Evolutionary conservation across 2,797 vertebrate genomes (phyloP), one percentile per base, ranked within the genome.

Genomic region (Odontamblyopus lacepedii): DNA sequence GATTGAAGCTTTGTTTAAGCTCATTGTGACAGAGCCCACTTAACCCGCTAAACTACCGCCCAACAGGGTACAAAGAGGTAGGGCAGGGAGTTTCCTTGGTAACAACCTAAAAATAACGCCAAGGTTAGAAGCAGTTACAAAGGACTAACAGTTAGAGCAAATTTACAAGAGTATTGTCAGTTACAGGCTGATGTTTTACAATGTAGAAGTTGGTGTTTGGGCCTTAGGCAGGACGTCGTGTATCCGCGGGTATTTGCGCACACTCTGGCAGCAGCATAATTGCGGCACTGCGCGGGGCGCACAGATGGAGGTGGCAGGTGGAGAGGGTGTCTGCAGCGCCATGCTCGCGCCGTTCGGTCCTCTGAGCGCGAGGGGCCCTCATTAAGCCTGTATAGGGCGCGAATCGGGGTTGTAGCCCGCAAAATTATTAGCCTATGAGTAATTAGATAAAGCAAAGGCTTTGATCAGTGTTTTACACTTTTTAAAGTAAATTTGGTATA

Each of bases 221-320:
- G 53, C 19, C n/a, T 55, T 4, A 9, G 29, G 0, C 11, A 2
- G 44, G 44, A 48, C 13, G 41, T 4, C 50, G 38, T 29, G 9
- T 61, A 63, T 41, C 23, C 38, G 65, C 63, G 70, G 61, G 7
- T 61, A 38, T 62, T 30, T 8, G 62, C 23, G 13, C 44, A 48
- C 44, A 4, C 44, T 13, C 13, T 48, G 44, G 44, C 41, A 44
- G 41, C 0, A 44, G 41, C 12, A 44, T 44, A 13, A 44, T 44
- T 44, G 41, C 41, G 44, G 41, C 71, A 62, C 66, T 69, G 48
- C 23, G 26, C 56, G 15, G 8, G 26, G 82, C 66, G 82, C 74
- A 63, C 93, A 94, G 86, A 91, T 92, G 93, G 90, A 86, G 44
- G 77, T 81, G 89, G 80, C 92, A 92, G 92, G 91, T 92, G 92